phyloP scores from a whole-genome alignment of 1,140 invertebrate species.

The Drosophila kanapiae region DNA sequence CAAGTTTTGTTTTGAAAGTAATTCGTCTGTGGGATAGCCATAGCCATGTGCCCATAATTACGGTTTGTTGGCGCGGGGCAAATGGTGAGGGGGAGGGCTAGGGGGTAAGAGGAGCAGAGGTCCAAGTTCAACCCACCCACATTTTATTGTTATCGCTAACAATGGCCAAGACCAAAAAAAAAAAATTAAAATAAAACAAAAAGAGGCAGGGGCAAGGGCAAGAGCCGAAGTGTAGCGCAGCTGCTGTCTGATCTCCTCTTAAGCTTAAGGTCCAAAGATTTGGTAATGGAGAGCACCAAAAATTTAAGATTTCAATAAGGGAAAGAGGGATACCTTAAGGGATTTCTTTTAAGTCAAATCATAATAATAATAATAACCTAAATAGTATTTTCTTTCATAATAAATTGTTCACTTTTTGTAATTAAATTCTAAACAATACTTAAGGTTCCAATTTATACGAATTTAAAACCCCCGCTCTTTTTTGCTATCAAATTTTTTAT shows the following conservation, averaged over 20 bases:
- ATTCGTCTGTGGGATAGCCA: conserved; percentile 68
- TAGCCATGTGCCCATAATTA: conserved; percentile 70
- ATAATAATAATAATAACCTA: background rate
- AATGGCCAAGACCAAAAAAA: conserved; percentile 55
- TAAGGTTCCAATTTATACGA: no score
- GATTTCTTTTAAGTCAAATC: no score
- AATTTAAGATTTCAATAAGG: background rate
- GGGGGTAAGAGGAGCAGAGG: conserved; percentile 35
- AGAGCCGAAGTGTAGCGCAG: conserved; percentile 54
- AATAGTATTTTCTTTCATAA: no score
- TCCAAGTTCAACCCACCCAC: conserved; percentile 82
- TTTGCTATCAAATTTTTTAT: no score
- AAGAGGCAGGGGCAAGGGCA: conserved; percentile 43
- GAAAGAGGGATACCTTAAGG: background rate
- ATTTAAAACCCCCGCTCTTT: no score
- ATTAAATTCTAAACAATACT: no score
- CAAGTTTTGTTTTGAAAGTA: conserved; percentile 74
- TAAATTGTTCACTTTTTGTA: no score
- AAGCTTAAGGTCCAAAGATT: conserved; percentile 10
- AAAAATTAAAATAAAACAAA: conserved; percentile 14
- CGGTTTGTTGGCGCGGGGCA: conserved; percentile 40
- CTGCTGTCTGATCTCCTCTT: conserved; percentile 46
- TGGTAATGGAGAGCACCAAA: conserved; percentile 6
- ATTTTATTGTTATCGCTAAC: conserved; percentile 81
- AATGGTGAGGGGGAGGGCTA: conserved; percentile 9